Evolutionary conservation across 2,888 invertebrate genomes (phyloP), one percentile per base, ranked within the genome.

Genomic region (Apamea anceps): DNA sequence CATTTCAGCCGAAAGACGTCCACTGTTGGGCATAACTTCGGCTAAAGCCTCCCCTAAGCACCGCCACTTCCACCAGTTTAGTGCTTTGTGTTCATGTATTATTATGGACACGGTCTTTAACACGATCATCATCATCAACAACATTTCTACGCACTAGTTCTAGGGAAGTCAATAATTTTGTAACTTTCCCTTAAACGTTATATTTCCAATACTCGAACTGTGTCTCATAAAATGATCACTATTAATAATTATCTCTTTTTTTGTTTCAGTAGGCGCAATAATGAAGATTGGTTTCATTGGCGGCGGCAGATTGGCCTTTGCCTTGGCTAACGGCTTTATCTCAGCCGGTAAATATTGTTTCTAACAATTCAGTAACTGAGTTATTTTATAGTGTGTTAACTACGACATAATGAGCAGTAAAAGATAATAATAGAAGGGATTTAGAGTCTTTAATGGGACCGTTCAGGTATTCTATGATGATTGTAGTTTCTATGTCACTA

Each of bases 291-390:
- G 99, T 6, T 99, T 99, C 93, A 97, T 99, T 70, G 99, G 99
- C 3, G 99, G 99, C 54, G 99, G 99, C 25, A 98, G 98, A 93
- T 98, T 99, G 98, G 99, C 99, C 0, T 99, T 99, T 92, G 99
- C 99, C 0, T 96, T 99, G 93, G 99, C 99, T 15, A 98, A 98
- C 94, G 99, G 99, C 85, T 98, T 99, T 90, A 98, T 99, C 91
- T 97, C 98, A 78, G 98, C 99, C 92, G 99, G 99, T 99, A 96
- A 96, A 77, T 84, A 87, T 95, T 67, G 32, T 45, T 15, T 54
- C 45, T 48, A 28, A 62, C 68, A 81, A 60, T 68, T 75, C 48
- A n/a, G 37, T 71, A 37, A 68, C 57, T n/a, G 37, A 10, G 32
- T 57, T 48, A 57, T 32, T 72, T n/a, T n/a, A 60, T 42, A 21